A percentile compares a stretch with the other conserved stretches of the same genome.
Conservation (phyloP, 2,797 vertebrate species). For the Champsocephalus gunnari region DNA sequence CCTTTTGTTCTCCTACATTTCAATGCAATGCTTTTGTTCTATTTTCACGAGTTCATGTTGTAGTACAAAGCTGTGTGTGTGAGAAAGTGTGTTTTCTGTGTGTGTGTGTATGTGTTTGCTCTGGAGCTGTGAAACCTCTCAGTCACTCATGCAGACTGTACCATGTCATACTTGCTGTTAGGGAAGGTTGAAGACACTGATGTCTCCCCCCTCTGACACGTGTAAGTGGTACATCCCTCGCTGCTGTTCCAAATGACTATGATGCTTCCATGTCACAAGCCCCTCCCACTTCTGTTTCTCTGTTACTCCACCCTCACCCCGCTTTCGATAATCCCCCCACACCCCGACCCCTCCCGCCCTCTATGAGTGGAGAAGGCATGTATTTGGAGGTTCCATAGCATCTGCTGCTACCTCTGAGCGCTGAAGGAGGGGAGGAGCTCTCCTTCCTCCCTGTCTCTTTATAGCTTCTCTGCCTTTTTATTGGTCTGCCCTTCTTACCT, state of each 20-base stretch:
- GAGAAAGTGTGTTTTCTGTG: conserved; percentile 37
- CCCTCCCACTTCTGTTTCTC: conserved; percentile 41
- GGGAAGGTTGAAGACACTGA: conserved; percentile 62
- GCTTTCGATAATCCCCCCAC: conserved; percentile 74
- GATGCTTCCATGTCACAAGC: conserved; percentile 79
- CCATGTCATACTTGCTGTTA: conserved; percentile 80
- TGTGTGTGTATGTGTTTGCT: conserved; percentile 52
- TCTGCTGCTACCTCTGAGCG: conserved; percentile 57
- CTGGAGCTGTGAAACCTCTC: conserved; percentile 69
- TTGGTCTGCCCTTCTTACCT: conserved; percentile 70
- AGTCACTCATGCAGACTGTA: conserved; percentile 84
- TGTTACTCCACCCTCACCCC: conserved; percentile 55
- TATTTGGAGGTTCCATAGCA: conserved; percentile 64
- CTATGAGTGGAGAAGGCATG: conserved; percentile 46
- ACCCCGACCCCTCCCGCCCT: conserved; percentile 1
- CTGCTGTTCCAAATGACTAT: conserved; percentile 76
- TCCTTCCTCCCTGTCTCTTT: conserved; percentile 51
- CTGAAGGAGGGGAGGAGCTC: conserved; percentile 59
- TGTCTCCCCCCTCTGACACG: conserved; percentile 52
- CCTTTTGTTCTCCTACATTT: rapidly evolving
- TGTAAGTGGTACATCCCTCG: conserved; percentile 81
- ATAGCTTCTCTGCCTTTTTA: conserved; percentile 40
- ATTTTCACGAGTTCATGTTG: neutral
- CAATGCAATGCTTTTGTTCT: neutral
- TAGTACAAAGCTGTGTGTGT: conserved; percentile 9